A percentile compares a stretch with the other conserved stretches of the same genome.
phyloP scores from a whole-genome alignment of 2,113 vertebrate genomes.

The Ciconia stormi region DNA sequence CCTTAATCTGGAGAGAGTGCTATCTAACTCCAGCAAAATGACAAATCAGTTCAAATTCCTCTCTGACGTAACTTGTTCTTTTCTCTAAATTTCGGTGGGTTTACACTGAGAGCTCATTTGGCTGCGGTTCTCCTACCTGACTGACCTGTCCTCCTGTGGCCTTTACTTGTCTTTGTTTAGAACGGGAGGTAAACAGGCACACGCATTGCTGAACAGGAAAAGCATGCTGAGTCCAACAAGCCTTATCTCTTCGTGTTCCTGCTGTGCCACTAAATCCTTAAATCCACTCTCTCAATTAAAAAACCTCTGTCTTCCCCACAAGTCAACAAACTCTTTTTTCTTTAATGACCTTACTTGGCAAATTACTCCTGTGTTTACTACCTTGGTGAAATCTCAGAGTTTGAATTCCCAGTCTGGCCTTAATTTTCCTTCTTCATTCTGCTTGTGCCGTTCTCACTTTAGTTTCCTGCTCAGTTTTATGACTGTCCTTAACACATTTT shows the following conservation, averaged over 20 bases:
- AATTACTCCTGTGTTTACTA: background rate
- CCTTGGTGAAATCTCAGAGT: background rate
- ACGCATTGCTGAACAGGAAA: background rate
- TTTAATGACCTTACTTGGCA: background rate
- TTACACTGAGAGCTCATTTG: background rate
- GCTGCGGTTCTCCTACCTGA: background rate
- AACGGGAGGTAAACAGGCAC: background rate
- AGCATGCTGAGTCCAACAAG: background rate
- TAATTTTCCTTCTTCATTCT: background rate
- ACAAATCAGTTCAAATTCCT: background rate
- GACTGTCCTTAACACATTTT: background rate
- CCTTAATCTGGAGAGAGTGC: background rate
- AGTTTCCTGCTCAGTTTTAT: background rate
- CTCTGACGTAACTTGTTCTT: background rate
- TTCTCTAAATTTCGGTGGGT: background rate
- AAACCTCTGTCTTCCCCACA: background rate
- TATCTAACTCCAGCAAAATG: background rate
- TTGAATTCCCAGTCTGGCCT: background rate
- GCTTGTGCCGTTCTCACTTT: background rate
- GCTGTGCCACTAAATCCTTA: constrained; percentile 7
- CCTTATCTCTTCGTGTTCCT: background rate
- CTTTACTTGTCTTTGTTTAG: background rate
- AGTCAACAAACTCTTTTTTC: background rate
- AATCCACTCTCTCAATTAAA: background rate
- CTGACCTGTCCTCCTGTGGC: background rate